These are phyloP conservation scores for Pogonophryne albipinna DNA, from an alignment of 2,797 vertebrate species.

Conservation along the genomic window DNA sequence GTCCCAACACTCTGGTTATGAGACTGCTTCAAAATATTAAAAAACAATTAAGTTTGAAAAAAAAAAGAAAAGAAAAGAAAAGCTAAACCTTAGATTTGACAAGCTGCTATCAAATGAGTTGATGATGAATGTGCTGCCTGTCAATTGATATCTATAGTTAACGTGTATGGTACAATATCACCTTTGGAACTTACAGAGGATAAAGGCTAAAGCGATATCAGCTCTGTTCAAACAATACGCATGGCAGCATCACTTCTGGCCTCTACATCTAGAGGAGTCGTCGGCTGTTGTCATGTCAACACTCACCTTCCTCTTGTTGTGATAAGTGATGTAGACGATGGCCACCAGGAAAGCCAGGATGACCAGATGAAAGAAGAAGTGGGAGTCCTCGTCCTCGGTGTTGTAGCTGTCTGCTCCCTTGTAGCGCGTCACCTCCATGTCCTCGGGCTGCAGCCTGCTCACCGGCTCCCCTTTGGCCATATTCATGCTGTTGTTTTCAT, in stretches of 20 bases:
- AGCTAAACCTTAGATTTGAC: neutral
- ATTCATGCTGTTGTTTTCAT: neutral
- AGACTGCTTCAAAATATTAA: neutral
- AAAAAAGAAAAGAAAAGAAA: no score
- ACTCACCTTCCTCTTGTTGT: conserved; percentile 98
- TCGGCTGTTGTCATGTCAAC: neutral
- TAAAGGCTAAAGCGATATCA: neutral
- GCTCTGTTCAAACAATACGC: neutral
- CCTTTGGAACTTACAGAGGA: neutral
- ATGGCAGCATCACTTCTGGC: neutral
- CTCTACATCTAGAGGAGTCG: neutral
- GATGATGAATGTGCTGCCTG: neutral
- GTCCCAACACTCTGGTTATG: neutral
- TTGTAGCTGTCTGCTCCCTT: conserved; percentile 76
- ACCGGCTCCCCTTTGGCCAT: conserved; percentile 14
- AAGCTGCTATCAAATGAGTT: neutral
- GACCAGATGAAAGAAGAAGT: conserved; percentile 96
- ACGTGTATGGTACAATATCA: neutral
- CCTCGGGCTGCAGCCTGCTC: neutral
- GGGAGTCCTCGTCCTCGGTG: conserved; percentile 90
- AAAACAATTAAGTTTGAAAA: neutral
- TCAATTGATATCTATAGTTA: neutral
- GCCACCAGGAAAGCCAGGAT: conserved; percentile 93
- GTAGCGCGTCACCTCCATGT: conserved; percentile 40
- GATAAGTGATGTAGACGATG: conserved; percentile 93